Evolutionary conservation across 2,113 vertebrate species (phyloP).

Genomic region (Zapornia atra): DNA sequence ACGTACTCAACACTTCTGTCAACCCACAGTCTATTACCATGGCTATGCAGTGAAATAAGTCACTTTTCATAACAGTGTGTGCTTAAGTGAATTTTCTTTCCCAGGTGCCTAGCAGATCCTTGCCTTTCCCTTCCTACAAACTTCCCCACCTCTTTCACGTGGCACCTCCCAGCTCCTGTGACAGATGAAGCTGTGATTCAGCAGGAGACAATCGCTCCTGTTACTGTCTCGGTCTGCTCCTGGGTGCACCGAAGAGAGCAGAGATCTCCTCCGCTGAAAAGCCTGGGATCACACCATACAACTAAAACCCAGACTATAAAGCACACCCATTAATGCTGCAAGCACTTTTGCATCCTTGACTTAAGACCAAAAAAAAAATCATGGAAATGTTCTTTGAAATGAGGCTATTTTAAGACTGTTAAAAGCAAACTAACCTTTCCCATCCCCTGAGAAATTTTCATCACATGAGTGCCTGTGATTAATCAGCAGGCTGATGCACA

Average conservation of each 20-base stretch:
- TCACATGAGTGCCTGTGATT: constrained; percentile 3
- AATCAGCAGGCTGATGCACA: constrained; percentile 10
- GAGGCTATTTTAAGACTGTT: constrained; percentile 29
- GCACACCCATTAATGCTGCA: not conserved
- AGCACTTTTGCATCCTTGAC: not conserved
- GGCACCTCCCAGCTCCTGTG: not conserved
- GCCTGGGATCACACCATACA: not conserved
- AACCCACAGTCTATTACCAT: not conserved
- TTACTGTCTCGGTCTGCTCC: not conserved
- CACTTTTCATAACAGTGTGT: not conserved
- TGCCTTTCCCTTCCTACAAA: not conserved
- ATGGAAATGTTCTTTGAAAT: not conserved
- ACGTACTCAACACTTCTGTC: not conserved
- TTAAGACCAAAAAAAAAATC: not conserved
- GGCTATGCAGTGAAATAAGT: not conserved
- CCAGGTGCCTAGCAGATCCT: not conserved
- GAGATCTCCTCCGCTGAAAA: not conserved
- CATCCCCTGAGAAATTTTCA: not conserved
- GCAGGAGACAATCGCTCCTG: not conserved
- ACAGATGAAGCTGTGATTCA: not conserved
- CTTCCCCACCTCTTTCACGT: not conserved
- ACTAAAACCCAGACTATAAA: not conserved
- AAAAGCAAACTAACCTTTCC: constrained; percentile 34
- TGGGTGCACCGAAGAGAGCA: not conserved
- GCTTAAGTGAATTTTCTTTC: not conserved